Evolutionary conservation across 2,797 vertebrate genomes (phyloP), one percentile per base, ranked within the genome.

Genomic region (Tauraco hartlaubi): DNA sequence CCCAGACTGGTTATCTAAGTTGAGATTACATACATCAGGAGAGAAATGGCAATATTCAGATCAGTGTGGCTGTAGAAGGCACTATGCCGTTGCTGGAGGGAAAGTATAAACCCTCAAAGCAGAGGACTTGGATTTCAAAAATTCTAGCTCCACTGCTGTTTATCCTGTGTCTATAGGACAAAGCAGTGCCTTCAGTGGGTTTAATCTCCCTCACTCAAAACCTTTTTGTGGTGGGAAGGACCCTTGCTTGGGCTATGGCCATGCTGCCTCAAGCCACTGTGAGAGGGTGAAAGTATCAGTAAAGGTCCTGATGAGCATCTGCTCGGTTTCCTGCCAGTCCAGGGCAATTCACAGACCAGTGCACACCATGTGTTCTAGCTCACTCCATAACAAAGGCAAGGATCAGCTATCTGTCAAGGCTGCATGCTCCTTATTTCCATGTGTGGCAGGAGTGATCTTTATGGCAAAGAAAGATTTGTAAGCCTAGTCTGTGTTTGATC

Each of bases 381-480:
- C 46, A 58, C 69, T 96, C 73, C 43, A 0, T 68, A 83, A 81
- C 73, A 88, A 95, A 88, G 66, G 76, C 88, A 90, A 84, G 58
- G 83, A 96, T 94, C 83, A 62, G 46, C 7, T 93, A 29, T 93
- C 69, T 91, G 78, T 90, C 85, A 91, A 77, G 78, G 74, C 56
- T 71, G 33, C 20, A 22, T 55, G 52, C 43, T 96, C 55, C 79
- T 59, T 75, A 92, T 92, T 93, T 92, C 93, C 55, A 33, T 81
- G 69, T 93, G 88, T 75, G 73, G 76, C 66, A 86, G 63, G 93
- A 95, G 7, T 12, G 8, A 85, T 92, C 74, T 93, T 94, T 91
- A 93, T 63, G 71, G 63, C 48, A 85, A 85, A 43, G 59, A 73
- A 94, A 95, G 84, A 93, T 93, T 94, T 94, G 90, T 95, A 95